Conservation (phyloP, 2,113 vertebrate species). For the Zosterops borbonicus region DNA sequence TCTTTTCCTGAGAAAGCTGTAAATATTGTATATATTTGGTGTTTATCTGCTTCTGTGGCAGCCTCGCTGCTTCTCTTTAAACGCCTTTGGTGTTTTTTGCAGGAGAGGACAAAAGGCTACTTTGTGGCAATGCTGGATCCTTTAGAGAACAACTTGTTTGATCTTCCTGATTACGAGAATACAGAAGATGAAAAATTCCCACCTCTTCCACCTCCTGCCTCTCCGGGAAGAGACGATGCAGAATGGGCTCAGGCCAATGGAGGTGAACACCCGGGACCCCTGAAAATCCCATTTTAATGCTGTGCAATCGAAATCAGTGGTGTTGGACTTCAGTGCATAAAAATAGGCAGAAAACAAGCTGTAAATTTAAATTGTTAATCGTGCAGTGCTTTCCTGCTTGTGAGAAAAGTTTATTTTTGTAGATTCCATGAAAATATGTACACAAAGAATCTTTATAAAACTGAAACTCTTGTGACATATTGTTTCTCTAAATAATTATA, state of each 20-base stretch:
- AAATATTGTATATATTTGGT: accelerated
- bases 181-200: constrained; percentile 84
- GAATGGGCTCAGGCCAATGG: constrained; percentile 69
- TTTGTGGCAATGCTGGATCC: constrained; percentile 70
- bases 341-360: not conserved
- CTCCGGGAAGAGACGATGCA: constrained; percentile 73
- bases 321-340: not conserved
- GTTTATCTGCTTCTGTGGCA: no score
- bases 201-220: constrained; percentile 86
- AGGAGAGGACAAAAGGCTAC: not conserved
- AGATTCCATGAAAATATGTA: accelerated
- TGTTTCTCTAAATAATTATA: not conserved
- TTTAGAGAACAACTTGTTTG: constrained; percentile 69
- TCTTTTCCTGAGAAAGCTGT: not conserved
- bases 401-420: not conserved
- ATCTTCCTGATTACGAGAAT: constrained; percentile 76
- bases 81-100: not conserved
- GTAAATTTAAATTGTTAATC: not conserved
- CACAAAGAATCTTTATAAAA: not conserved
- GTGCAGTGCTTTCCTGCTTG: accelerated
- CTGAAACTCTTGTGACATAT: not conserved
- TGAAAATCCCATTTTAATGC: not conserved
- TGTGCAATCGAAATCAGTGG: accelerated
- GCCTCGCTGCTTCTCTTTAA: not conserved
- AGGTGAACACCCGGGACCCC: constrained; percentile 40